phyloP scores from a whole-genome alignment of 2,113 vertebrate species.

The Phyllopteryx taeniolatus region DNA sequence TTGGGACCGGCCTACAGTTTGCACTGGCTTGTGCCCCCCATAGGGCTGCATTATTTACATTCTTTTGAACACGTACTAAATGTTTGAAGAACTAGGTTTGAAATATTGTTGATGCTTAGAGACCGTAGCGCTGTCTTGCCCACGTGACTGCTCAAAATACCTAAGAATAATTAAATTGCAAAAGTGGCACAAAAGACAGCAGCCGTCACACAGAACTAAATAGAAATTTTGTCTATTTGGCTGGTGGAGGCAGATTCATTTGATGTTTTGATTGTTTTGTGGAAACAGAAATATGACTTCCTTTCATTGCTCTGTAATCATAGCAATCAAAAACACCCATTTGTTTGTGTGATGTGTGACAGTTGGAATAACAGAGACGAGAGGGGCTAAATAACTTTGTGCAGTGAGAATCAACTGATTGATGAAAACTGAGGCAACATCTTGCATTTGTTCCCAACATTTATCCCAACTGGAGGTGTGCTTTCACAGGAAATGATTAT shows the following conservation, averaged over 20 bases:
- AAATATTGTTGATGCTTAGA: conserved; percentile 28
- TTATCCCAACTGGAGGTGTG: background rate
- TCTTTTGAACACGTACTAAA: conserved; percentile 10
- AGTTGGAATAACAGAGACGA: conserved; percentile 4
- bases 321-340: conserved; percentile 55
- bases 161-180: conserved; percentile 29
- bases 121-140: conserved; percentile 27
- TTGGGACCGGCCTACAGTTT: no score
- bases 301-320: conserved; percentile 60
- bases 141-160: conserved; percentile 45
- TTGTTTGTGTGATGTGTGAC: conserved; percentile 12
- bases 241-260: conserved; percentile 58
- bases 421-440: background rate
- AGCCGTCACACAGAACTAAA: conserved; percentile 46
- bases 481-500: background rate
- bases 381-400: background rate
- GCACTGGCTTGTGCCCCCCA: no score
- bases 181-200: conserved; percentile 53
- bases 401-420: background rate
- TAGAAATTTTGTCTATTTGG: conserved; percentile 58
- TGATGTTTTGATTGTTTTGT: conserved; percentile 63
- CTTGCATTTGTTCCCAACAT: background rate
- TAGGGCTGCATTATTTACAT: background rate
- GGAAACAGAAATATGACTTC: conserved; percentile 60
- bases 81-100: conserved; percentile 19